Percentiles rank a stretch among this genome's conserved stretches.
phyloP scores from a whole-genome alignment of 1,140 invertebrate species.

The Papilio dardanus region DNA sequence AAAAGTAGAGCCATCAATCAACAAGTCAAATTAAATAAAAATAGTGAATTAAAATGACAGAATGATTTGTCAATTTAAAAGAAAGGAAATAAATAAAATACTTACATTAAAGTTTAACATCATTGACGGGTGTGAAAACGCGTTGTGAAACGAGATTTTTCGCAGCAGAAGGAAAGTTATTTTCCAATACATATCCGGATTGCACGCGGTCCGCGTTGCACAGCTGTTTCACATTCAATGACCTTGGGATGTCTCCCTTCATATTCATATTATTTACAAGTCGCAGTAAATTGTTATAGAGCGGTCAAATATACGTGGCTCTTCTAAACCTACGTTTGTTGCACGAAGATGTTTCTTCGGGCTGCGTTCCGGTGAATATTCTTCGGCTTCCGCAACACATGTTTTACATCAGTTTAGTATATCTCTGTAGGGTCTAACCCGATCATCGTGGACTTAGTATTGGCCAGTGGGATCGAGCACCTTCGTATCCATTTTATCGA shows the following conservation, averaged over 20 bases:
- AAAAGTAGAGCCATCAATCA: background rate
- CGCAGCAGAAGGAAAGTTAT: constrained; percentile 40
- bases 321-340: constrained; percentile 69
- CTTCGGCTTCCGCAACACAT: constrained; percentile 77
- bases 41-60: background rate
- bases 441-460: constrained; percentile 66
- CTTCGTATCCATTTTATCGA: constrained; percentile 51
- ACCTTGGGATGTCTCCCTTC: constrained; percentile 71
- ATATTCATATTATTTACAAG: constrained; percentile 74
- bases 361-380: constrained; percentile 68
- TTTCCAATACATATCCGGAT: constrained; percentile 71
- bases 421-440: constrained; percentile 77
- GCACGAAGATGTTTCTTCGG: constrained; percentile 77
- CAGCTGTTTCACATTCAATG: constrained; percentile 78
- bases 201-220: constrained; percentile 64
- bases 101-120: constrained; percentile 56
- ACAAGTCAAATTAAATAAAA: background rate
- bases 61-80: background rate
- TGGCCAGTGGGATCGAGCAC: constrained; percentile 59
- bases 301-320: constrained; percentile 47
- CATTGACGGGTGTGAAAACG: constrained; percentile 47
- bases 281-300: constrained; percentile 59
- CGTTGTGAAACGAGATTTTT: constrained; percentile 42
- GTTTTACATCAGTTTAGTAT: constrained; percentile 68
- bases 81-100: constrained; percentile 47